phyloP scores from a whole-genome alignment of 2,888 invertebrate species.

The Bhutanitis thaidina region DNA sequence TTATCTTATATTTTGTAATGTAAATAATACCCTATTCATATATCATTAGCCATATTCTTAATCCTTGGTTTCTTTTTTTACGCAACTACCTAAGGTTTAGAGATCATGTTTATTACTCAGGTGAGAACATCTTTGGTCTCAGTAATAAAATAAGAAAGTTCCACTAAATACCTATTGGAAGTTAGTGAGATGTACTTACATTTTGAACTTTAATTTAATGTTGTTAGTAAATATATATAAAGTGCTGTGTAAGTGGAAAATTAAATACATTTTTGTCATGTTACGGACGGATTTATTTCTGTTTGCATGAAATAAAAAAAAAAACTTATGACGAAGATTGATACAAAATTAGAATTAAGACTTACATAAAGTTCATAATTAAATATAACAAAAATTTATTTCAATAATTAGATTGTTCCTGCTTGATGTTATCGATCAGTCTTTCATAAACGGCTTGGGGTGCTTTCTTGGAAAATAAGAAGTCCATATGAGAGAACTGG shows the following conservation, averaged over 20 bases:
- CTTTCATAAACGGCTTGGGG: slow-evolving; percentile 54
- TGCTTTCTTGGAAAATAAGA: slow-evolving; percentile 61
- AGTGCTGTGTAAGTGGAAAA: neutral
- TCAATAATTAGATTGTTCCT: slow-evolving; percentile 25
- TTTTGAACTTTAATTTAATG: too few species aligned
- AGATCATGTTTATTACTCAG: too few species aligned
- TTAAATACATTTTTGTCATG: neutral
- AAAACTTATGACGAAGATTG: neutral
- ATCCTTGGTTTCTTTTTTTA: too few species aligned
- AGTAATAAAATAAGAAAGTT: too few species aligned
- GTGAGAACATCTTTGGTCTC: too few species aligned
- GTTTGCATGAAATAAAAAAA: slow-evolving; percentile 7
- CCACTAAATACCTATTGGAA: too few species aligned
- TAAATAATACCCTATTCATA: too few species aligned
- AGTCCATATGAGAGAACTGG: slow-evolving; percentile 67
- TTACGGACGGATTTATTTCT: slow-evolving; percentile 17
- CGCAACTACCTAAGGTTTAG: too few species aligned
- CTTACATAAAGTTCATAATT: slow-evolving; percentile 27
- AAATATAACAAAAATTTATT: slow-evolving; percentile 23
- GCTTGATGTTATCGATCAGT: slow-evolving; percentile 54
- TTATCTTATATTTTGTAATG: too few species aligned
- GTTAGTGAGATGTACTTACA: too few species aligned
- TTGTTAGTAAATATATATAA: too few species aligned
- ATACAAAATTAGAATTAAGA: slow-evolving; percentile 27
- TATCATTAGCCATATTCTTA: too few species aligned